phyloP scores from a whole-genome alignment of 2,113 vertebrate genomes.

The Sylvietta virens region DNA sequence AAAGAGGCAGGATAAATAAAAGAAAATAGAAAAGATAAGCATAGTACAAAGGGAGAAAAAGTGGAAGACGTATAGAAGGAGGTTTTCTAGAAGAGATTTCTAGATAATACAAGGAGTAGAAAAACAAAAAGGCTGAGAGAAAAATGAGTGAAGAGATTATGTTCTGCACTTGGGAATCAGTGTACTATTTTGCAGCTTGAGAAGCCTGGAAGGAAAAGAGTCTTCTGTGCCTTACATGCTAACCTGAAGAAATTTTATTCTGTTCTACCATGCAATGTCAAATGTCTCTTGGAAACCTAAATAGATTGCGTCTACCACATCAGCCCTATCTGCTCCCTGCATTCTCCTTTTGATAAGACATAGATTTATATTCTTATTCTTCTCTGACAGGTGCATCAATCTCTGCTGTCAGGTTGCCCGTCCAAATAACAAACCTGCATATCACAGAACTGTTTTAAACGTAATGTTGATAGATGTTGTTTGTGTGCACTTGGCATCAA shows the following conservation, averaged over 20 bases:
- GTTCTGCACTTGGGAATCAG: not conserved
- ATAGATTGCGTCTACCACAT: slow-evolving; percentile 49
- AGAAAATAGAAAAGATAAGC: not conserved
- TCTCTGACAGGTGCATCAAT: slow-evolving; percentile 57
- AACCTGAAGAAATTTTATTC: slow-evolving; percentile 43
- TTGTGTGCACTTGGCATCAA: slow-evolving; percentile 44
- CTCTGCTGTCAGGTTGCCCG: slow-evolving; percentile 52
- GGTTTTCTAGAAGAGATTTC: not conserved
- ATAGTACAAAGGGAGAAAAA: not conserved
- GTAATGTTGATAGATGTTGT: slow-evolving; percentile 67
- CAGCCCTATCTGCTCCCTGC: slow-evolving; percentile 44
- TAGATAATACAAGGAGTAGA: not conserved
- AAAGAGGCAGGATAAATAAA: not conserved
- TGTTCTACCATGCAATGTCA: slow-evolving; percentile 39
- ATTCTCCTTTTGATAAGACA: slow-evolving; percentile 59
- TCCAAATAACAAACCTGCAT: slow-evolving; percentile 52
- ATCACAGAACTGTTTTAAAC: slow-evolving; percentile 62
- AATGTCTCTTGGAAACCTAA: slow-evolving; percentile 50
- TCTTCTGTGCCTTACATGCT: not conserved
- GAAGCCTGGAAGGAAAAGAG: not conserved
- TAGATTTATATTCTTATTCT: slow-evolving; percentile 70
- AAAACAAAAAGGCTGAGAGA: not conserved
- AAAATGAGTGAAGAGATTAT: not conserved
- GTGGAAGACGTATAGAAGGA: not conserved
- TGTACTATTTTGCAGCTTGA: not conserved